A percentile compares a stretch with the other conserved stretches of the same genome.
These are phyloP conservation scores for Corvus moneduloides DNA, from an alignment of 2,113 vertebrate genomes.

Conservation along the genomic window DNA sequence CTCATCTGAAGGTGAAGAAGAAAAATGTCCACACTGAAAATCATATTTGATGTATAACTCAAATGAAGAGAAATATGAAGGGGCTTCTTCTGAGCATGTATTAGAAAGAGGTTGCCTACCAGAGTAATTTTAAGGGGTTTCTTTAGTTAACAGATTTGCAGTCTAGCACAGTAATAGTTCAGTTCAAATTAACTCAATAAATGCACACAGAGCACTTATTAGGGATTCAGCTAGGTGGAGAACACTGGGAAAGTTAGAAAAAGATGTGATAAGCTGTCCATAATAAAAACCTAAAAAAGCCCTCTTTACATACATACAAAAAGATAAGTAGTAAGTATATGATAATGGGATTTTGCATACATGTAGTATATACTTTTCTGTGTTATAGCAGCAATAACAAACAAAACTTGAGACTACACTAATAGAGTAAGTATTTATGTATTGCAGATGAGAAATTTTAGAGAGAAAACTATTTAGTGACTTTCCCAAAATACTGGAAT, in stretches of 20 bases:
- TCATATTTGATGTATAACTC: constrained; percentile 16
- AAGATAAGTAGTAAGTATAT: background rate
- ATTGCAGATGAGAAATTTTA: constrained; percentile 3
- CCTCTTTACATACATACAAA: background rate
- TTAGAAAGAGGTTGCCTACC: background rate
- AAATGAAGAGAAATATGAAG: background rate
- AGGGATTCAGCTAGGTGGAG: background rate
- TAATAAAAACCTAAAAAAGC: background rate
- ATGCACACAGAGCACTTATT: background rate
- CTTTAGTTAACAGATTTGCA: background rate
- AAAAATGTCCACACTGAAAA: background rate
- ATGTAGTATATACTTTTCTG: background rate
- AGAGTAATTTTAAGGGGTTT: background rate
- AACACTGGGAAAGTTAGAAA: background rate
- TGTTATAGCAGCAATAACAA: background rate
- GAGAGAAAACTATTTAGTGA: background rate
- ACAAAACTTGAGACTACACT: background rate
- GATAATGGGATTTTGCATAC: background rate
- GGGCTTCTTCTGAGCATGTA: background rate
- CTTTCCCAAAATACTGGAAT: background rate
- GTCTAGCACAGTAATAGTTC: background rate
- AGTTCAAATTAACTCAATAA: background rate
- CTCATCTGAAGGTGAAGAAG: background rate
- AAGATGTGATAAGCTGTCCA: background rate
- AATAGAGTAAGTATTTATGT: background rate